A percentile compares a stretch with the other conserved stretches of the same genome.
These are phyloP conservation scores for Trematocara zebra DNA, from an alignment of 2,113 vertebrate genomes.

Conservation along the genomic window DNA sequence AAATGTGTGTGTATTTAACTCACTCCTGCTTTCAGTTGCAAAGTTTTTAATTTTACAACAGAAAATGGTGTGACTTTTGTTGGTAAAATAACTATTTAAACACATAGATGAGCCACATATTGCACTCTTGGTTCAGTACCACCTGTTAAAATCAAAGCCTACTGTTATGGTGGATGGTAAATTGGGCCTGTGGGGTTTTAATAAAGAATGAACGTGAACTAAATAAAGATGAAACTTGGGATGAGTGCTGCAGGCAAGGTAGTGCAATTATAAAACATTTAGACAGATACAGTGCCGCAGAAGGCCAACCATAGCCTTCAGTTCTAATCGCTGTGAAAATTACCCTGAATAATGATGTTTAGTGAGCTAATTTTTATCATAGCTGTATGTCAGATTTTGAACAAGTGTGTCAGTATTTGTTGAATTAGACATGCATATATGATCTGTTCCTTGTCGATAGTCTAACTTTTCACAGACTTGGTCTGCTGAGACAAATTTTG, in stretches of 20 bases:
- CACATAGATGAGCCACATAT: not conserved
- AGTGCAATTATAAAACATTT: not conserved
- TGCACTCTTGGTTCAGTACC: not conserved
- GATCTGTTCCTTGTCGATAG: fast-evolving
- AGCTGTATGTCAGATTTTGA: not conserved
- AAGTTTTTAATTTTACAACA: not conserved
- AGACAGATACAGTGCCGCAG: not conserved
- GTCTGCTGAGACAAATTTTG: not conserved
- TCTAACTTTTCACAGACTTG: not conserved
- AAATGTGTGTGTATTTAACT: not conserved
- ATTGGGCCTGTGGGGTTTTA: not conserved
- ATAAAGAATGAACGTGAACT: not conserved
- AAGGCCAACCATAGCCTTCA: fast-evolving
- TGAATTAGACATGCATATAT: not conserved
- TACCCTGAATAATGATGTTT: not conserved
- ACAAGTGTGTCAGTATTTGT: not conserved
- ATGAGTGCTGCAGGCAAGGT: not conserved
- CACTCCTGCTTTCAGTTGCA: not conserved
- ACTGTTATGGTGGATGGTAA: not conserved
- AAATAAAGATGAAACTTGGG: not conserved
- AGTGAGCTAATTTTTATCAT: not conserved
- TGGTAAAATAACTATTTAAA: not conserved
- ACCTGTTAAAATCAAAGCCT: not conserved
- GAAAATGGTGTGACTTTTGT: not conserved
- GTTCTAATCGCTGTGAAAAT: not conserved